Base-by-base conservation (phyloP, 2,113 vertebrate species). In the Bufo bufo region DNA sequence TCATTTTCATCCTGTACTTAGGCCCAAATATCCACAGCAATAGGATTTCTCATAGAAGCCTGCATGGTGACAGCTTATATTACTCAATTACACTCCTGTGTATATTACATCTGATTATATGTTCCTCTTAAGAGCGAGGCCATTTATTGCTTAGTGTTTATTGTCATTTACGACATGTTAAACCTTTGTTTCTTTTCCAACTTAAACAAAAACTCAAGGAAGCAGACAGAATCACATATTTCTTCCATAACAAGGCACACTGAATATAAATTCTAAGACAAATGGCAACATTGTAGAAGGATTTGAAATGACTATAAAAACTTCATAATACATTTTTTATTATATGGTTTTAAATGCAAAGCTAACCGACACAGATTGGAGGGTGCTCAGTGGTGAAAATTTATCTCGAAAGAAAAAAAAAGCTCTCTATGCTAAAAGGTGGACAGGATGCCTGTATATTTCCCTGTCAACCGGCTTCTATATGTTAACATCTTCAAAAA, bases 171-270 rank as follows among this genome's bases (percentile, higher is more conserved):
- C 92, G 90, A 89, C 52, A 47, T 89, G 23, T 86, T 16, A 79
- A 63, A 23, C 81, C 89, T 90, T 89, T 90, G 65, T 92, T 91
- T 43, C 61, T 12, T 45, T 33, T 91, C 91, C 91, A 94, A 88
- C 89, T 90, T 89, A 91, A 94, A 92, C 80, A 91, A 84, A 91
- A 90, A 90, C 90, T 90, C 87, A 72, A 71, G 43, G 54, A 78
- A 58, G 63, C 71, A 85, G 49, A 47, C 52, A 69, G n/a, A 75
- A 54, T 59, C 90, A 87, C 87, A 89, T 89, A 91, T 82, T 91
- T 90, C 61, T 90, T 78, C 90, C 89, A 92, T 90, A 91, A 90
- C 90, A 90, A 92, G 90, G 90, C 69, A 82, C 33, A 61, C 52
- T 82, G 52, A 82, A 54, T 63, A 66, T 12, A 86, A 7, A 4